Percentiles rank a stretch among this genome's conserved stretches.
Evolutionary conservation across 2,797 vertebrate genomes (phyloP).

Genomic region (Vipera ursinii): DNA sequence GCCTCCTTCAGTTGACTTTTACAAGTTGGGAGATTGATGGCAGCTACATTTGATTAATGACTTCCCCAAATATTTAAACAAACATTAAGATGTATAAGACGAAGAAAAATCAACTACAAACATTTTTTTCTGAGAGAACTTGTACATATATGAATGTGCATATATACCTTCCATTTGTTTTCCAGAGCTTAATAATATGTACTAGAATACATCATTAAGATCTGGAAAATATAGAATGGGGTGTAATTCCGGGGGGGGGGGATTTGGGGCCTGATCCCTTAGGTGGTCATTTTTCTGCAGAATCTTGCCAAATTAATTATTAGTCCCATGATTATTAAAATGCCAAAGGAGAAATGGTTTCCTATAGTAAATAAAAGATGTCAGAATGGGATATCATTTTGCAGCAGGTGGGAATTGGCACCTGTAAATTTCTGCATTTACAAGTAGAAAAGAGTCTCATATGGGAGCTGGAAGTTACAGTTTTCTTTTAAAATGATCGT

Average conservation of each 20-base stretch:
- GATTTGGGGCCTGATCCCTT: background rate
- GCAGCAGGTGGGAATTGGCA: background rate
- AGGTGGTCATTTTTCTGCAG: background rate
- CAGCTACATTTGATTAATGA: conserved; percentile 39
- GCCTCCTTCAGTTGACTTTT: conserved; percentile 37
- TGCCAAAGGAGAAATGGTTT: background rate
- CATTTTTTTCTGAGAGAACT: background rate
- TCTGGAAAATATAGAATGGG: background rate
- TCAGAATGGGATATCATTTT: background rate
- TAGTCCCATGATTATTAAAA: background rate
- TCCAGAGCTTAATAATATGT: background rate
- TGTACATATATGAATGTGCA: background rate
- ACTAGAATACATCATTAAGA: background rate
- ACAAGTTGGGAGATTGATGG: conserved; percentile 34
- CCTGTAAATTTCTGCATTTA: background rate
- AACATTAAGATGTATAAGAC: conserved; percentile 24
- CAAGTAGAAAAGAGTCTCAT: background rate
- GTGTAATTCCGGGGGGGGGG: background rate
- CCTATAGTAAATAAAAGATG: background rate
- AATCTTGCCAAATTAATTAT: background rate
- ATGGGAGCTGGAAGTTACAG: background rate
- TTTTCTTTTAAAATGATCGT: background rate
- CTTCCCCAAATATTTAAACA: conserved; percentile 37
- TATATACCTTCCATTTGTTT: background rate
- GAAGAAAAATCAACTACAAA: background rate